These are phyloP conservation scores for Diploscapter pachys DNA, from an alignment of 1,140 invertebrate species.

Conservation along the genomic window DNA sequence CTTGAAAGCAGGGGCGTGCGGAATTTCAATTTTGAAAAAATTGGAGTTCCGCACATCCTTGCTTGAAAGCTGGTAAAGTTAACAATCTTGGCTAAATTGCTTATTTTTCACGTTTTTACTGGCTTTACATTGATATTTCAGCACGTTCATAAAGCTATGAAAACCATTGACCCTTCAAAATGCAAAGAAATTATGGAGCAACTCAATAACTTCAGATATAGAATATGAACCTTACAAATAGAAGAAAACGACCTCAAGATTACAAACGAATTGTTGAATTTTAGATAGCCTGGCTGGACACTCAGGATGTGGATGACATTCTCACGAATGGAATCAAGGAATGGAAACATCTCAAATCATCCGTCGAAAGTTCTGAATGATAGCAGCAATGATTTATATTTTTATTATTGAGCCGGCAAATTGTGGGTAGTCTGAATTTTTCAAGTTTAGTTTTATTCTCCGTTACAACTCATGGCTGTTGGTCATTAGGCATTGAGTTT, in stretches of 20 bases:
- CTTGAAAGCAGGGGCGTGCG: too few relatives aligned
- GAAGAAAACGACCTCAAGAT: neutral
- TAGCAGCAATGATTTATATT: neutral
- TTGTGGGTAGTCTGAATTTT: neutral
- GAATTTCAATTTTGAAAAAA: too few relatives aligned
- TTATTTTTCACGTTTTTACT: too few relatives aligned
- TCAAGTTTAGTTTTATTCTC: neutral
- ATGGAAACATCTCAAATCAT: constrained; percentile 32
- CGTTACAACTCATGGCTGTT: neutral
- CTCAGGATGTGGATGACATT: constrained; percentile 29
- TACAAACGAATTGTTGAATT: neutral
- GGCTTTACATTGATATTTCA: too few relatives aligned
- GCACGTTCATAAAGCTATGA: too few relatives aligned
- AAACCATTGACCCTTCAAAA: too few relatives aligned
- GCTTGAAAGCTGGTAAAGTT: too few relatives aligned
- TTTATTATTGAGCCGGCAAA: neutral
- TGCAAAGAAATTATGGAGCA: too few relatives aligned
- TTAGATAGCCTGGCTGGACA: constrained; percentile 38
- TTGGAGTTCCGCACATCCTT: too few relatives aligned
- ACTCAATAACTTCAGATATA: too few relatives aligned
- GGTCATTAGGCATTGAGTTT: neutral
- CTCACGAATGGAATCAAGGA: constrained; percentile 36
- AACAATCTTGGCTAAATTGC: too few relatives aligned
- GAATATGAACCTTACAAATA: neutral
- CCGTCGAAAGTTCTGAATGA: neutral